Conservation (phyloP, 2,888 invertebrate species). For the Automeris io region DNA sequence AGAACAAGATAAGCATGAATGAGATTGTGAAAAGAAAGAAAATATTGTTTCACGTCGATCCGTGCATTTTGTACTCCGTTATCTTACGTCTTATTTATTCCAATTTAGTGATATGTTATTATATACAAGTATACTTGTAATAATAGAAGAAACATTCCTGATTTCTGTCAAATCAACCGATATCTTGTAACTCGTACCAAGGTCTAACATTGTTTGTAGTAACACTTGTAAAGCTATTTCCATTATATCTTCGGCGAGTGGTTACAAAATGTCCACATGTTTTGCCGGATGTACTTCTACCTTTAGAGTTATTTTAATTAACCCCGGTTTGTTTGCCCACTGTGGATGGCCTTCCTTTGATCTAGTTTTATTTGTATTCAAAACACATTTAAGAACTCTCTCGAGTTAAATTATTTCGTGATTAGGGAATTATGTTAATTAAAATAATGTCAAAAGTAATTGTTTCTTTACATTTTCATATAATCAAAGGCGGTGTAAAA, state of each 20-base stretch:
- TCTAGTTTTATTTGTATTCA: neutral
- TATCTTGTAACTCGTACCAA: constrained; percentile 11
- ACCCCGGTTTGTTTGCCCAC: neutral
- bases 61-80: too few species aligned
- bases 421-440: too few species aligned
- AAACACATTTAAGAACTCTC: neutral
- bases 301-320: constrained; percentile 8
- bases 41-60: too few species aligned
- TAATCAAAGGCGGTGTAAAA: too few species aligned
- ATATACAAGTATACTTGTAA: too few species aligned
- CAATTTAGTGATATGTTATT: too few species aligned
- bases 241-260: constrained; percentile 34
- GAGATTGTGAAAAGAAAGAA: too few species aligned
- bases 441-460: too few species aligned
- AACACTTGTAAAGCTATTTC: constrained; percentile 38
- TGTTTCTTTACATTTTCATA: too few species aligned
- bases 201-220: constrained; percentile 21
- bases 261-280: constrained; percentile 29
- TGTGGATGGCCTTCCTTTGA: neutral
- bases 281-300: constrained; percentile 15
- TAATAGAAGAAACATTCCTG: constrained; percentile 1
- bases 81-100: too few species aligned
- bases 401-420: too few species aligned
- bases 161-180: neutral
- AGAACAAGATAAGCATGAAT: too few species aligned